Percentiles rank a stretch among this genome's conserved stretches.
These are phyloP conservation scores for Octopus sinensis DNA, from an alignment of 1,140 invertebrate genomes.

Conservation along the genomic window DNA sequence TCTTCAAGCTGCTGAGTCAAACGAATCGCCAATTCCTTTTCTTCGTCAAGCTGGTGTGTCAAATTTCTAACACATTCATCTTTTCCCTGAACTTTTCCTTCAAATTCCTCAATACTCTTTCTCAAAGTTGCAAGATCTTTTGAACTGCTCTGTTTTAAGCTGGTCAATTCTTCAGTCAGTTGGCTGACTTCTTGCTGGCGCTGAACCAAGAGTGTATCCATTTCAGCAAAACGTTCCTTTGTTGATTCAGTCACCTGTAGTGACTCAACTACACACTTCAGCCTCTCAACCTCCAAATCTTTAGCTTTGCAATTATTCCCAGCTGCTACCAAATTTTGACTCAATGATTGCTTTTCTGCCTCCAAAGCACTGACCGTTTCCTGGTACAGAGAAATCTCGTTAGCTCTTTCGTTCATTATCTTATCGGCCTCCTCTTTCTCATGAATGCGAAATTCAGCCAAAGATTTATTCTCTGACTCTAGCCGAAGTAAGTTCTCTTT, in stretches of 20 bases:
- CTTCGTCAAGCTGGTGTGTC: too few species aligned
- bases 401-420: neutral
- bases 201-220: neutral
- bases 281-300: neutral
- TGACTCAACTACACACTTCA: neutral
- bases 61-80: too few species aligned
- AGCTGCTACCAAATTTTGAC: neutral
- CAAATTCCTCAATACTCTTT: too few species aligned
- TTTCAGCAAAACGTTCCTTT: neutral
- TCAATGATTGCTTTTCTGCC: slow-evolving; percentile 5
- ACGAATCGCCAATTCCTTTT: too few species aligned
- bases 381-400: neutral
- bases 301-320: neutral
- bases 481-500: neutral
- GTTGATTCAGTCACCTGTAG: neutral
- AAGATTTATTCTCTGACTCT: neutral
- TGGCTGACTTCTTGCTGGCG: neutral
- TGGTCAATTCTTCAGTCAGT: too few species aligned
- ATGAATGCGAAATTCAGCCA: neutral
- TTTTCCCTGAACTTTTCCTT: too few species aligned
- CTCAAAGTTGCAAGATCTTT: too few species aligned
- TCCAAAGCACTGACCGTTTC: neutral
- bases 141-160: too few species aligned
- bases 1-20: too few species aligned
- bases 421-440: slow-evolving; percentile 3